Evolutionary conservation across 2,797 vertebrate species (phyloP), one percentile per base, ranked within the genome.

Genomic region (Esox masquinongy): DNA sequence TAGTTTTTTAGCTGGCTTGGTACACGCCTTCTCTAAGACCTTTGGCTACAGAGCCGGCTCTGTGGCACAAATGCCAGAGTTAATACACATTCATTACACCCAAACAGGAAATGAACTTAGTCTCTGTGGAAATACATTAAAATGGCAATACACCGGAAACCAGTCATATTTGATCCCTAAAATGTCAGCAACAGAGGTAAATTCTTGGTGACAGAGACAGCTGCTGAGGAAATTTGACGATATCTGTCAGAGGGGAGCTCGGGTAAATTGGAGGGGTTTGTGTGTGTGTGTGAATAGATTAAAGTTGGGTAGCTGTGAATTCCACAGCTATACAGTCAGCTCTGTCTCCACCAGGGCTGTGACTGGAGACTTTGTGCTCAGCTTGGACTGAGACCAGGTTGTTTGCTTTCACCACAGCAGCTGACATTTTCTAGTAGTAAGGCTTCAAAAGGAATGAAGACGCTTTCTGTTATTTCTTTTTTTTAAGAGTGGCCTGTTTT

Each of bases 351-450:
- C 22, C 31, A 67, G 64, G 8, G 64, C 64, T 67, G 31, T 67
- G 64, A 66, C 64, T 66, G 64, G 64, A 36, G 31, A 67, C 64
- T 67, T 31, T 64, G 61, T 64, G 61, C 26, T 64, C 61, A 64
- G 22, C 24, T 66, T 66, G 63, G 63, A 29, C 29, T 4, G 5
- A 66, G 31, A 31, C 63, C 63, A 67, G 29, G 7, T 31, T 34
- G 17, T 36, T 34, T 59, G 16, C 22, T 59, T 34, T 17, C 17
- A 31, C 31, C 64, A 36, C 17, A 31, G 16, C 31, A 66, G 31
- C 31, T 29, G 16, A 16, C 16, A 31, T 66, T 36, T 31, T 31
- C 29, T 31, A 16, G 63, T 31, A 29, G 29, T 31, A 3, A 31
- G 12, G 63, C 24, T 17, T 67, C 31, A 31, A 19, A 34, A 67